Conservation (phyloP, 2,888 invertebrate genomes). For the Unio delphinus region DNA sequence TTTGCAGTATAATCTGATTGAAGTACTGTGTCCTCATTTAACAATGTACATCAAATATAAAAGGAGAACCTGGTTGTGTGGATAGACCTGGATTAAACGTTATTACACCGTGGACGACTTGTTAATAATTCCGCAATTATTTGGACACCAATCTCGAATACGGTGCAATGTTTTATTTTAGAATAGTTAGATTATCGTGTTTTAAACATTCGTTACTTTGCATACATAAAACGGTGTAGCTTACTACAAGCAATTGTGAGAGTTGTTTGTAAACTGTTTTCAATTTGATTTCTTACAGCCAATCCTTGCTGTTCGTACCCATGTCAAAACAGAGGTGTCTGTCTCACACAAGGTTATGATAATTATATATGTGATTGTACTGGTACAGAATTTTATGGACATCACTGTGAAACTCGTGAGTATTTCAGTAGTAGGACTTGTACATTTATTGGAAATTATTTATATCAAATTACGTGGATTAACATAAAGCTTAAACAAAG, state of each 20-base stretch:
- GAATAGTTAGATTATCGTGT: too few species aligned
- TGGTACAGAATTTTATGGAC: conserved; percentile 65
- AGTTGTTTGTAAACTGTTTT: neutral
- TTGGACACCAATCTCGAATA: too few species aligned
- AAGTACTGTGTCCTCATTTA: too few species aligned
- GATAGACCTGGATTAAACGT: too few species aligned
- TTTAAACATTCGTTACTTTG: neutral
- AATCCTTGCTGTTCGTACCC: conserved; percentile 72
- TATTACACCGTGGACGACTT: too few species aligned
- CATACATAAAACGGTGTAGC: neutral
- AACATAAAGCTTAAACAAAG: neutral
- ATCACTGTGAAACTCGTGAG: conserved; percentile 69
- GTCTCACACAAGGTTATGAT: conserved; percentile 58
- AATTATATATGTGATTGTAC: conserved; percentile 70
- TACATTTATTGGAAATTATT: too few species aligned
- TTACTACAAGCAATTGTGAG: neutral
- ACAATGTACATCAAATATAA: too few species aligned
- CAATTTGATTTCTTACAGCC: conserved; percentile 30
- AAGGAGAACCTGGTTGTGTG: too few species aligned
- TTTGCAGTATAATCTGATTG: too few species aligned
- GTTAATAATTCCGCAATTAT: too few species aligned
- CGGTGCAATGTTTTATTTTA: too few species aligned
- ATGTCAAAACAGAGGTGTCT: conserved; percentile 70
- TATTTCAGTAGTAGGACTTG: conserved; percentile 5
- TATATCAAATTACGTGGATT: neutral